Evolutionary conservation across 2,888 invertebrate genomes (phyloP), one percentile per base, ranked within the genome.

Genomic region (Dysmachus trigonus): DNA sequence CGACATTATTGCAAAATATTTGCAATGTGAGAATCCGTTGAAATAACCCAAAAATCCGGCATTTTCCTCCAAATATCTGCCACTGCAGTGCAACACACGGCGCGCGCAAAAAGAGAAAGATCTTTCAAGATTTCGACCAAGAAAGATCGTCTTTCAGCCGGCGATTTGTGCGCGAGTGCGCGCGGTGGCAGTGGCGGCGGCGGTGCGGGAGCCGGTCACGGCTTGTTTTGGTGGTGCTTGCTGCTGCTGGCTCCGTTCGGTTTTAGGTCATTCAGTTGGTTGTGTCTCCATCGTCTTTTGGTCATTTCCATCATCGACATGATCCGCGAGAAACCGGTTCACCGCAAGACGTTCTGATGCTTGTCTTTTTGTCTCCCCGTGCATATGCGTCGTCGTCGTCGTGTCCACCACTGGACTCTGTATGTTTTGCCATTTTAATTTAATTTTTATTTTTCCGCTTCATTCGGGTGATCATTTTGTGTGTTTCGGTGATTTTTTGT

Each of bases 311-410:
- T 85, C 85, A 76, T 85, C 85, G 51, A 76, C 85, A 62, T 76
- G 85, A 86, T 85, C 85, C 86, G 85, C 85, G 82, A 86, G 77
- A 87, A 87, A 87, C 87, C 87, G 87, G 87, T 87, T 87, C 85
- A 47, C 47, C 47, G 47, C 47, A 76, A 62, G 51, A 76, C 72
- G 22, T 73, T 72, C 51, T 74, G n/a, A 33, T n/a, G 13, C 15
- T 51, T 84, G 72, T 51, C 47, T 22, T 51, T 73, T 73, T 27
- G 30, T 71, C 71, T 35, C 71, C 71, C 22, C 62, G 22, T 83
- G 72, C n/a, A 82, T 82, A 62, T 41, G 38, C 62, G 81, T 62
- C 27, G 62, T 62, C n/a, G n/a, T n/a, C n/a, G 62, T 51, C 41
- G 71, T n/a, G n/a, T 72, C 33, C 72, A 30, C 41, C 33, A 71